phyloP scores from a whole-genome alignment of 2,888 invertebrate genomes.

The Troglohyphantes excavatus region DNA sequence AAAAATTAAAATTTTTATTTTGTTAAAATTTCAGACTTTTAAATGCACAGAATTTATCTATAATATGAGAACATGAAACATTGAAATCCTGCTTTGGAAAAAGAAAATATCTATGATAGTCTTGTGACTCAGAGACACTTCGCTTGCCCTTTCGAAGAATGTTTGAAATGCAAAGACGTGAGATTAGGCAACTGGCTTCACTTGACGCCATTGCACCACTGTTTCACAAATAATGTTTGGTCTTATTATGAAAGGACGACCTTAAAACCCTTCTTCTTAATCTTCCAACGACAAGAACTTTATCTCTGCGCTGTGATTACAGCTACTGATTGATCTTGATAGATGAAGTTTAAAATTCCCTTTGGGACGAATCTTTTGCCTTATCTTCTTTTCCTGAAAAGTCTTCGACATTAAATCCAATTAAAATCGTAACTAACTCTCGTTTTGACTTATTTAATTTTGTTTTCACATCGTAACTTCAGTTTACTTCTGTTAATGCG shows the following conservation, averaged over 20 bases:
- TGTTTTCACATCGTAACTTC: no score
- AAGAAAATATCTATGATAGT: no score
- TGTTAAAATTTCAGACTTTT: no score
- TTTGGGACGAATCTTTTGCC: background rate
- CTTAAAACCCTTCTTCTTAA: background rate
- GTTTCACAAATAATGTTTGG: background rate
- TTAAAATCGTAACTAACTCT: background rate
- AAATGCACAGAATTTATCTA: no score
- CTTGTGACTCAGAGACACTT: no score
- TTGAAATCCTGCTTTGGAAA: no score
- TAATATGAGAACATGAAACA: no score
- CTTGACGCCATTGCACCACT: constrained; percentile 23
- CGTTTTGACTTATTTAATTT: no score
- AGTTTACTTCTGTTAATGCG: no score
- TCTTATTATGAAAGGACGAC: background rate
- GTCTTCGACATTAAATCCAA: background rate
- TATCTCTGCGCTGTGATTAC: constrained; percentile 30
- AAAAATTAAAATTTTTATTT: no score
- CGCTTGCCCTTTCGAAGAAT: background rate
- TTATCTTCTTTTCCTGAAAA: background rate
- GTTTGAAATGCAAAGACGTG: background rate
- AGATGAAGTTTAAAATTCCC: background rate
- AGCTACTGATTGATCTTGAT: constrained; percentile 57
- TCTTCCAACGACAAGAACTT: constrained; percentile 24
- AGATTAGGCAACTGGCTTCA: background rate